Conservation (phyloP, 1,140 invertebrate genomes). For the Formica exsecta region DNA sequence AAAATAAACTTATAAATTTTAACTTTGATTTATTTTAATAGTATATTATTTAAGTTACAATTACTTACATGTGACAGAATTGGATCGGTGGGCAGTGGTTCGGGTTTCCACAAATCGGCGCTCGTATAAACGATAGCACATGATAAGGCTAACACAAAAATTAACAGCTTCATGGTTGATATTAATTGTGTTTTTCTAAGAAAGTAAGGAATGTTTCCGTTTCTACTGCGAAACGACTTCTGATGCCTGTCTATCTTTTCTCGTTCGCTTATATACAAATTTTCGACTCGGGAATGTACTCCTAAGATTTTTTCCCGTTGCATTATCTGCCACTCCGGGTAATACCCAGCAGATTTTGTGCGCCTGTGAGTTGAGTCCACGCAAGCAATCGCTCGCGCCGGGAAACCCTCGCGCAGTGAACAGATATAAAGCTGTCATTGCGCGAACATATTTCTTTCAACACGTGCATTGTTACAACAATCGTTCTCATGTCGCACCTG, state of each 20-base stretch:
- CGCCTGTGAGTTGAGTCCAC: conserved; percentile 21
- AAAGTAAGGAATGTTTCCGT: conserved; percentile 11
- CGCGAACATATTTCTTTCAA: not conserved
- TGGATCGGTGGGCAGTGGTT: not conserved
- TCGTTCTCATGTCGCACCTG: not conserved
- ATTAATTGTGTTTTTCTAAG: not conserved
- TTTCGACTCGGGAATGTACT: conserved; percentile 37
- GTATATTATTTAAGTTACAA: not conserved
- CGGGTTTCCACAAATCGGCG: not conserved
- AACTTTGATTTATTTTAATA: not conserved
- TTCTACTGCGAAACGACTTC: conserved; percentile 31
- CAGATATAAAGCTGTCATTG: not conserved
- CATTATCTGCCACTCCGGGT: conserved; percentile 16
- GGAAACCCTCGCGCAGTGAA: conserved; percentile 25
- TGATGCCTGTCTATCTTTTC: conserved; percentile 29
- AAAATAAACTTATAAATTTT: not conserved
- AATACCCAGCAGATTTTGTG: conserved; percentile 18
- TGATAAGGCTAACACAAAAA: conserved; percentile 34
- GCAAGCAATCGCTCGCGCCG: conserved; percentile 3
- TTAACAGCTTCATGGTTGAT: conserved; percentile 43
- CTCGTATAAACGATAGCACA: conserved; percentile 30
- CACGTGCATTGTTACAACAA: not conserved
- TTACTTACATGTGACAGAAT: conserved; percentile 39
- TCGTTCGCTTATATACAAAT: conserved; percentile 50
- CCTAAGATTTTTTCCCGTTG: not conserved